phyloP scores from a whole-genome alignment of 2,888 invertebrate genomes.

The Lithophane socia region DNA sequence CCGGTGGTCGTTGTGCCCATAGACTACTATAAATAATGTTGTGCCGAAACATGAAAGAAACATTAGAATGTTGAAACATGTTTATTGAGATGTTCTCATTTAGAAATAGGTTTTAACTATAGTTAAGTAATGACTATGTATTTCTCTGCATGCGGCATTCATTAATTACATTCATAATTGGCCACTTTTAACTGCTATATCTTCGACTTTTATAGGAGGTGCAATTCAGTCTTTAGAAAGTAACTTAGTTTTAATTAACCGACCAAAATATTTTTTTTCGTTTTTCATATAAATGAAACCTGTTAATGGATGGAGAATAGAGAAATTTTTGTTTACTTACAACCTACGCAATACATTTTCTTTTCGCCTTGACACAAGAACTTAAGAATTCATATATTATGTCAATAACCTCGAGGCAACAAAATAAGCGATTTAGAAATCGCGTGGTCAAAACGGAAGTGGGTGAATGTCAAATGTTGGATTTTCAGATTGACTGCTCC shows the following conservation, averaged over 20 bases:
- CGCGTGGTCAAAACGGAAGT: not conserved
- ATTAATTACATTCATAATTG: not conserved
- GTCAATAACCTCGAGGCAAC: constrained; percentile 44
- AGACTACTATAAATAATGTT: no score
- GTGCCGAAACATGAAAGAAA: no score
- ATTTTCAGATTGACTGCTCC: not conserved
- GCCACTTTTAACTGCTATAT: not conserved
- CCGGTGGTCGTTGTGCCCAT: no score
- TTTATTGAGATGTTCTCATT: not conserved
- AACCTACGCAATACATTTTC: constrained; percentile 28
- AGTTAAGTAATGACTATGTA: not conserved
- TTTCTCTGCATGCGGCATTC: not conserved
- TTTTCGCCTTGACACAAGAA: constrained; percentile 46
- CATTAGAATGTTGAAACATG: not conserved
- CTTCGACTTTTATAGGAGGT: not conserved
- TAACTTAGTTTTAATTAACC: not conserved
- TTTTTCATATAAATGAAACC: not conserved
- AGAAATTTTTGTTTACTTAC: constrained; percentile 30
- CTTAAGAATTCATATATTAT: constrained; percentile 48
- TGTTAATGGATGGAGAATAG: not conserved
- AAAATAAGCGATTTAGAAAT: constrained; percentile 45
- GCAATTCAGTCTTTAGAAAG: constrained; percentile 15
- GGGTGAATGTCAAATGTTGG: not conserved
- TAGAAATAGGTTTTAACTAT: not conserved
- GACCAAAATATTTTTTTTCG: not conserved